Evolutionary conservation across 2,888 invertebrate species (phyloP), one percentile per base, ranked within the genome.

Genomic region (Epinotia nisella): DNA sequence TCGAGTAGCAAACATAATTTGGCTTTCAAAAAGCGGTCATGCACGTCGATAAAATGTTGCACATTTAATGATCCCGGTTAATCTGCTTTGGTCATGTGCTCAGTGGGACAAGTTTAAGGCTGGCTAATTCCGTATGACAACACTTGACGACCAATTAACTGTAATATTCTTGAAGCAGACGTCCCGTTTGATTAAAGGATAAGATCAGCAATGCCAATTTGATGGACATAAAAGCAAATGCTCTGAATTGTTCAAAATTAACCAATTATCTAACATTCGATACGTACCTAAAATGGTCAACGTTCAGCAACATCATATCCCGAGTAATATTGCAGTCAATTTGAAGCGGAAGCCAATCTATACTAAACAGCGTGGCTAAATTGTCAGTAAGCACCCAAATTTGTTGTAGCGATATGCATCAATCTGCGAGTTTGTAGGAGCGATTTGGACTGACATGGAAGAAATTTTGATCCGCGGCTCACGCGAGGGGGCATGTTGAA

Each of bases 351-450:
- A 66, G 41, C 19, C 17, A 65, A 39, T 71, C 24, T 17, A 49
- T 49, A 21, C 58, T 79, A 81, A 82, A 79, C 80, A 80, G 78
- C 78, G 77, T 82, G 74, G 71, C 80, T 80, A 81, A 85, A 82
- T 81, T 78, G 77, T 80, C 80, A 80, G 80, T 80, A 82, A 84
- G 80, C 80, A 79, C 78, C 74, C 76, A 81, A 83, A 82, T 83
- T 82, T 67, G 70, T 74, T 78, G 76, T 79, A 75, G 74, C 76
- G 82, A 83, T 84, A 79, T 78, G 76, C 75, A 83, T 83, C 82
- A 76, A 76, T 79, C 79, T 79, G 79, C 80, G 80, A 77, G 82
- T 83, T 85, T 84, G 82, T 80, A 80, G 81, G 76, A 83, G 82
- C 81, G 79, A 82, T 84, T 85, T 82, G 76, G 79, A 78, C 79